Percentiles rank a stretch among this genome's conserved stretches.
Evolutionary conservation across 2,888 invertebrate species (phyloP).

Genomic region (Synanthedon tipuliformis): DNA sequence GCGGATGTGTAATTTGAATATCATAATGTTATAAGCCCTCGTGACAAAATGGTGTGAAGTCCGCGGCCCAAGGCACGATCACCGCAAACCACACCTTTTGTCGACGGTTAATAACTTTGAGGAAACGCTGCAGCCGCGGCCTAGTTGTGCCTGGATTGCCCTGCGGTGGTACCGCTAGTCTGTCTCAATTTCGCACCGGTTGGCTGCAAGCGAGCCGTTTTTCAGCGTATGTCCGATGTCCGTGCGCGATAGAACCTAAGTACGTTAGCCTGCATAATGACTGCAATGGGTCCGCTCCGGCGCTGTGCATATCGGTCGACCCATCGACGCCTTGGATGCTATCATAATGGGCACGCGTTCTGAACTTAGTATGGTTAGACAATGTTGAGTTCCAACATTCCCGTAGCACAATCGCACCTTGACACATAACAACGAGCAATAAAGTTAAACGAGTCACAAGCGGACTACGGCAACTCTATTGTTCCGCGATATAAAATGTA

Average conservation of each 20-base stretch:
- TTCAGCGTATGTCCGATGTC: slow-evolving; percentile 30
- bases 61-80: slow-evolving; percentile 24
- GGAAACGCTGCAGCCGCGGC: slow-evolving; percentile 40
- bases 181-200: slow-evolving; percentile 17
- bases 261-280: slow-evolving; percentile 28
- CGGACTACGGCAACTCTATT: slow-evolving; percentile 27
- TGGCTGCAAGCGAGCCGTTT: slow-evolving; percentile 21
- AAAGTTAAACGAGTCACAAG: slow-evolving; percentile 22
- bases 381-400: slow-evolving; percentile 27
- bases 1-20: slow-evolving; percentile 57
- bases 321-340: slow-evolving; percentile 21
- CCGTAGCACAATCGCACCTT: slow-evolving; percentile 16
- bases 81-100: slow-evolving; percentile 40
- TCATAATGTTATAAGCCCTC: slow-evolving; percentile 19
- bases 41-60: slow-evolving; percentile 22
- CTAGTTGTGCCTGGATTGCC: slow-evolving; percentile 32
- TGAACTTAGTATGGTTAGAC: slow-evolving; percentile 16
- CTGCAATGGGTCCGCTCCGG: slow-evolving; percentile 17
- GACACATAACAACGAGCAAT: slow-evolving; percentile 22
- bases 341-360: slow-evolving; percentile 23
- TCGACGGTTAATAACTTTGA: slow-evolving; percentile 44
- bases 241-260: slow-evolving; percentile 21
- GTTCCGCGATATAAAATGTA: slow-evolving; percentile 19
- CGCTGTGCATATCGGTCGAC: slow-evolving; percentile 20
- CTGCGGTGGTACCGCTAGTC: slow-evolving; percentile 42